Base-by-base conservation (phyloP, 2,888 invertebrate genomes). In the Tipula lateralis region DNA sequence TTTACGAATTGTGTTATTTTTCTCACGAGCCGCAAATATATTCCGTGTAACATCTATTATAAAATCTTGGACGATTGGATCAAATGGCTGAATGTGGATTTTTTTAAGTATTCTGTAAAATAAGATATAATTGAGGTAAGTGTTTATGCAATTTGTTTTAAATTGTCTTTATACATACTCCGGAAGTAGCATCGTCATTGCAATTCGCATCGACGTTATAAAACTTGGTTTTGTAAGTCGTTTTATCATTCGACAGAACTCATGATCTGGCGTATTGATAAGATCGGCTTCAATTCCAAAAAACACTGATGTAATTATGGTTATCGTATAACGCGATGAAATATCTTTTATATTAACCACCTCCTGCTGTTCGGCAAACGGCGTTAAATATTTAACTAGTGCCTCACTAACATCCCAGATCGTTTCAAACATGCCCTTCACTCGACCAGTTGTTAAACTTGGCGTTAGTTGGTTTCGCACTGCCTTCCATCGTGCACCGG, bases 391-490 rank as follows among this genome's bases (percentile, higher is more conserved):
- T 5, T 88, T 87, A 1, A 91, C 88, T 86, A 93, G 91, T 85
- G 92, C 91, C 9, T 91, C 88, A 0, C 92, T 92, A 85, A 93
- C 92, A 36, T 91, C 90, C 66, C 92, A 91, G 9, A 94, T 91
- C 0, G 93, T 91, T 0, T 90, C 90, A 86, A 93, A 93, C 93
- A 94, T 93, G 1, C 89, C 91, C 88, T 93, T 94, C 84, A 95
- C 88, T 88, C 94, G 94, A 6, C 93, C 93, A 0, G 94, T 91
- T 0, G 94, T 92, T 87, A 94, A 95, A 0, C 93, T 92, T 0
- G 94, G 93, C 0, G 94, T 92, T 87, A 95, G 89, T 87, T 93
- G 93, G 0, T 91, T 86, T 16, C 95, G 91, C 29, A 94, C 88
- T 83, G 90, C 91, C 87, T 92, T 93, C 95, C 95, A 95, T 84